Conservation (phyloP, 2,888 invertebrate species). For the Monoplex corrugatus region DNA sequence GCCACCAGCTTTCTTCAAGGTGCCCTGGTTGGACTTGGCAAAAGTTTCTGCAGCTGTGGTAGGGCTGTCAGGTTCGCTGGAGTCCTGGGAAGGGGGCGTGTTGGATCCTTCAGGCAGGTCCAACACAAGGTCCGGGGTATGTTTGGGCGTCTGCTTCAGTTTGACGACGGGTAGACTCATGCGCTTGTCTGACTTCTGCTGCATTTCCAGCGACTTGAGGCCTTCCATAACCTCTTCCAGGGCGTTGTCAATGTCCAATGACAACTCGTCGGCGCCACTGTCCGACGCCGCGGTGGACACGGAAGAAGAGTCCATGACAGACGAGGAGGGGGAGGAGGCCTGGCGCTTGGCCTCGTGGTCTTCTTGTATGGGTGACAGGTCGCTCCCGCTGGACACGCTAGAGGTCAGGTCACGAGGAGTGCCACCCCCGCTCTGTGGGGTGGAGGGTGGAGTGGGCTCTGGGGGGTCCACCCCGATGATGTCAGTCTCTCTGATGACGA, state of each 20-base stretch:
- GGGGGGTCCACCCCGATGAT: slow-evolving; percentile 61
- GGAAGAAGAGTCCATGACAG: slow-evolving; percentile 46
- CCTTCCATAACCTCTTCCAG: slow-evolving; percentile 81
- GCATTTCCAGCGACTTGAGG: slow-evolving; percentile 78
- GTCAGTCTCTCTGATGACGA: slow-evolving; percentile 67
- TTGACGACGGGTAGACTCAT: slow-evolving; percentile 75
- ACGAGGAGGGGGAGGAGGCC: slow-evolving; percentile 42
- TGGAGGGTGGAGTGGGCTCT: slow-evolving; percentile 55
- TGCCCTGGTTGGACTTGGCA: slow-evolving; percentile 90
- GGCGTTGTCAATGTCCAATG: slow-evolving; percentile 79
- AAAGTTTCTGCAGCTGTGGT: slow-evolving; percentile 88
- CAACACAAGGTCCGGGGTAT: slow-evolving; percentile 80
- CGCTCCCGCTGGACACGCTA: slow-evolving; percentile 41
- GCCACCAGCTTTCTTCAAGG: slow-evolving; percentile 86
- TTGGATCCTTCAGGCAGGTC: slow-evolving; percentile 78
- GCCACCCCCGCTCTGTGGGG: slow-evolving; percentile 46
- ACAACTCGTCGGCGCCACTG: slow-evolving; percentile 51
- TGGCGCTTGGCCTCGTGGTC: slow-evolving; percentile 44
- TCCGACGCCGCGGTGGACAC: slow-evolving; percentile 47
- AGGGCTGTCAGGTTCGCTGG: slow-evolving; percentile 74
- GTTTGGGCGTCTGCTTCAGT: slow-evolving; percentile 73
- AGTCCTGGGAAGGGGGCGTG: slow-evolving; percentile 72
- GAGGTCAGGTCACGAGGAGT: slow-evolving; percentile 38
- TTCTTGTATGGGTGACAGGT: slow-evolving; percentile 46
- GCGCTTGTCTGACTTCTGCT: slow-evolving; percentile 75